These are phyloP conservation scores for Tenthredo mesomela DNA, from an alignment of 2,888 invertebrate genomes.

Conservation along the genomic window DNA sequence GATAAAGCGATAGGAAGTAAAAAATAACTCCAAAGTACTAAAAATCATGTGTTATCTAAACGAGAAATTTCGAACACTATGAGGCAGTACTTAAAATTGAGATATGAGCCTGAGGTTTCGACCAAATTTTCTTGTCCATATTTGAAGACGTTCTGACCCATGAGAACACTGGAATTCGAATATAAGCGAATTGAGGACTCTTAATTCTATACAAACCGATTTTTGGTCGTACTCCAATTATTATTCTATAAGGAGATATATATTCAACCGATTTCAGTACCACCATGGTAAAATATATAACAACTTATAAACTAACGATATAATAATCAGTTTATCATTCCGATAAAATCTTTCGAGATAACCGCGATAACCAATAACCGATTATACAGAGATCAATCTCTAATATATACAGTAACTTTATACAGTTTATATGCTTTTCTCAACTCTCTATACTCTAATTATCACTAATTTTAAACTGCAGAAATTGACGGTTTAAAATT, in stretches of 20 bases:
- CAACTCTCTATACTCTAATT: background rate
- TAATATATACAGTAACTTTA: background rate
- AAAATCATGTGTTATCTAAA: no score
- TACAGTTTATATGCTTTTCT: background rate
- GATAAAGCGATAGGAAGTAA: no score
- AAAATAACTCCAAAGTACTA: no score
- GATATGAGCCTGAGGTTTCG: no score
- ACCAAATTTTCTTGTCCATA: no score
- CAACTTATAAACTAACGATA: background rate
- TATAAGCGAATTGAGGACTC: no score
- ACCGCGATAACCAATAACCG: conserved; percentile 28
- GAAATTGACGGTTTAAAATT: background rate
- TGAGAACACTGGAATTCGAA: no score
- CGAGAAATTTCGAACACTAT: no score
- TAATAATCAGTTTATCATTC: background rate
- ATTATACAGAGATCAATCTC: background rate
- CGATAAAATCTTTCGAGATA: background rate
- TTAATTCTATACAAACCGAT: background rate
- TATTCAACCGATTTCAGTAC: background rate
- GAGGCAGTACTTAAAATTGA: no score
- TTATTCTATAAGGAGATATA: background rate
- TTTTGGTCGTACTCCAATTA: background rate
- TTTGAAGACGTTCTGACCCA: no score
- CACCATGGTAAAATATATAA: background rate
- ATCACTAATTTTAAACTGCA: no score